Base-by-base conservation (phyloP, 2,113 vertebrate species). In the Apodemus sylvaticus region DNA sequence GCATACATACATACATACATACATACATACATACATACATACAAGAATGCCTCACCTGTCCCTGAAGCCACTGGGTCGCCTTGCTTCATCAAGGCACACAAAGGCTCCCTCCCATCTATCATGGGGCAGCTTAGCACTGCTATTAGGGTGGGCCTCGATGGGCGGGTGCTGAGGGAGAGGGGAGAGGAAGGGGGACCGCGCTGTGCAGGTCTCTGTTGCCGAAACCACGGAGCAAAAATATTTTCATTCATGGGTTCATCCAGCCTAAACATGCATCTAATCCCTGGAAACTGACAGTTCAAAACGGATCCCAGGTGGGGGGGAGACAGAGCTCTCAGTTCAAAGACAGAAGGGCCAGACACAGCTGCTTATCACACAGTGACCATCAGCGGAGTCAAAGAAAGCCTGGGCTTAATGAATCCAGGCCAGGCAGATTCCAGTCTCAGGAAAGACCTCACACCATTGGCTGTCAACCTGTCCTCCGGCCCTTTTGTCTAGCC, bases 211-310 rank as follows among this genome's bases (percentile, higher is more conserved):
- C 96, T 97, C 95, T 98, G 97, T 98, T 98, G 98, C 98, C 20
- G 88, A 98, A 98, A 98, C 98, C 98, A 98, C 97, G 96, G 98
- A 99, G 98, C 98, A 99, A 99, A 99, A 99, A 99, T 99, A 98
- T 98, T 99, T 99, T 99, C 98, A 99, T 98, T 99, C 98, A 98
- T 98, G 98, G 99, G 98, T 99, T 99, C 98, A 98, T 98, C 98
- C 98, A 98, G 98, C 98, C 98, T 98, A 99, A 99, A 99, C 98
- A 98, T 94, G 98, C 98, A 99, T 98, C 98, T 99, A 99, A 99
- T 99, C 98, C 98, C 97, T 93, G 96, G 95, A 98, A 99, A 98
- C 98, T 98, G 98, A 98, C 98, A 98, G 98, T 98, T 99, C 98
- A 98, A 98, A 98, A 98, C 97, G 93, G 97, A 98, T 98, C 92